Base-by-base conservation (phyloP, 2,113 vertebrate genomes). In the Aix galericulata region DNA sequence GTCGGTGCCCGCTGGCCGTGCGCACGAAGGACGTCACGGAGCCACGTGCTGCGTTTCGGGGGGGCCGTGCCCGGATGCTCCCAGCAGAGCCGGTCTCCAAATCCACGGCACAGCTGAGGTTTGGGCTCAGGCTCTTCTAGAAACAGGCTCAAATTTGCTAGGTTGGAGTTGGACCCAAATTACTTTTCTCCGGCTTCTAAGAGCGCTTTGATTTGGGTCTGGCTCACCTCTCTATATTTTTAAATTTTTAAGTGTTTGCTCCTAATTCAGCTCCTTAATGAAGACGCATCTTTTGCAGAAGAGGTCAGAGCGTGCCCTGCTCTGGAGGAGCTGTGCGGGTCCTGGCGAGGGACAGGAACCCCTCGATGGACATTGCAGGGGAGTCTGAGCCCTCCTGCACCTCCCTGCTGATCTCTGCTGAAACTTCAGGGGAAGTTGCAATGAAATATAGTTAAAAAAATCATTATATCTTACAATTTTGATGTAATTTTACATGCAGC, bases 1-100 rank as follows among this genome's bases (percentile, higher is more conserved):
- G 10, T 9, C 64, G 2, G 1, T 11, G 3, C 5, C 23, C 2
- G 80, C 50, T 46, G 48, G 34, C 3, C 13, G 26, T 8, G 14
- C 31, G 1, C 0, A 2, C 7, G 36, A 36, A 25, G 68, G 82
- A 62, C 42, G 74, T 36, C 34, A 10, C 11, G 3, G 1, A 29
- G 60, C 31, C 6, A 1, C 13, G 17, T 27, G 63, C n/a, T 4
- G 53, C 3, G 7, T 11, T 17, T 9, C 14, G 3, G 60, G 60
- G 32, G 27, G 62, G 11, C 18, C 5, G 44, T 11, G 13, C n/a
- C 25, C 3, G 3, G 68, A 8, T 13, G 50, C 74, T 25, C 50
- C 44, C 2, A 1, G 25, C 74, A 59, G 58, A 73, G 26, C 20
- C 40, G 38, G 79, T 56, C 34, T 53, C 40, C 1, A 0, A 22